Evolutionary conservation across 2,797 vertebrate species (phyloP).

Genomic region (Fratercula arctica): DNA sequence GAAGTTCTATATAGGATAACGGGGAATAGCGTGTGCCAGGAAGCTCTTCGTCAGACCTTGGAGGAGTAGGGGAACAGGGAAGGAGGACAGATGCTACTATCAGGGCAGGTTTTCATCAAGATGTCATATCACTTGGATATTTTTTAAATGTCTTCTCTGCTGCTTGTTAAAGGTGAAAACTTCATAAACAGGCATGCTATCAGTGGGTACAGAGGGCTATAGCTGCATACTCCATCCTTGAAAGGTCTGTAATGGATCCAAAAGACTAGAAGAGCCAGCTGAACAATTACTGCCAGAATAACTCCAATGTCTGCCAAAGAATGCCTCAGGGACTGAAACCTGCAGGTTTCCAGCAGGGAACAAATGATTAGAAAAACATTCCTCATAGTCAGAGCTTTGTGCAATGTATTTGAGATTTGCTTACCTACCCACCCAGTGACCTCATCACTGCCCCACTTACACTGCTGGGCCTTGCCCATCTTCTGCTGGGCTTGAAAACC

Average conservation of each 20-base stretch:
- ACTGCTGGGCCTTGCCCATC: not conserved
- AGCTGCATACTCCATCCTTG: not conserved
- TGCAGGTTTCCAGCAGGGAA: constrained; percentile 48
- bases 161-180: not conserved
- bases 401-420: constrained; percentile 21
- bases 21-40: not conserved
- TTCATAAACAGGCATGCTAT: not conserved
- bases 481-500: constrained; percentile 7
- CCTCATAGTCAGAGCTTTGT: constrained; percentile 31
- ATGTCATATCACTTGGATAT: not conserved
- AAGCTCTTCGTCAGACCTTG: not conserved
- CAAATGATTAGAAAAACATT: constrained; percentile 56
- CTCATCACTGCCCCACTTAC: not conserved
- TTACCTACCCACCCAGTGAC: constrained; percentile 45
- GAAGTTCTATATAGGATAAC: not conserved
- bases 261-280: constrained; percentile 18
- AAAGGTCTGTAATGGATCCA: constrained; percentile 21
- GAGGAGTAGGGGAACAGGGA: not conserved
- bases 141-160: not conserved
- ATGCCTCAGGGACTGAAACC: constrained; percentile 27
- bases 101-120: not conserved
- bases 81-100: not conserved
- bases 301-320: constrained; percentile 40
- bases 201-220: not conserved
- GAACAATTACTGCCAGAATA: constrained; percentile 31